These are phyloP conservation scores for Rhodinocichla rosea DNA, from an alignment of 2,113 vertebrate genomes.

Conservation along the genomic window DNA sequence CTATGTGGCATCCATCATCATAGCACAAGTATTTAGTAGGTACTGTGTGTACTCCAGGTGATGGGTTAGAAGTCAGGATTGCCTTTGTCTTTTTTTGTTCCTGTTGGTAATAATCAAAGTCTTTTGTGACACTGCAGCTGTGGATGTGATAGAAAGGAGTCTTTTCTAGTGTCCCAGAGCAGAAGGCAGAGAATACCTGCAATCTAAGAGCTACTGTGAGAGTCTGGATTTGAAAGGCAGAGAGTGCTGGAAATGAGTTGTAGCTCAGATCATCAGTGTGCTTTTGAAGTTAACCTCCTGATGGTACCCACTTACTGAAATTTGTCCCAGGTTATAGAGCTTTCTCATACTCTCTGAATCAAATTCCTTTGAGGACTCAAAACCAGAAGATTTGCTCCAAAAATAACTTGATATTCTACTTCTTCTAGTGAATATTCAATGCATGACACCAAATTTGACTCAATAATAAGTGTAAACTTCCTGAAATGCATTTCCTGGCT, in stretches of 20 bases:
- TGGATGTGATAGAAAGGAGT: background rate
- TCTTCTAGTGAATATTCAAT: background rate
- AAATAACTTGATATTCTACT: background rate
- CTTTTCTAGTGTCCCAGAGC: background rate
- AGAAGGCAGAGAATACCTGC: background rate
- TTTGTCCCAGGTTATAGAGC: background rate
- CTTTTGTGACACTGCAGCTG: background rate
- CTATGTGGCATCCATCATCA: background rate
- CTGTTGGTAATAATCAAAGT: background rate
- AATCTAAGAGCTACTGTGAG: background rate
- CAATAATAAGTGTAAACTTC: background rate
- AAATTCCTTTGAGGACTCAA: background rate
- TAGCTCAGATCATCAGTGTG: background rate
- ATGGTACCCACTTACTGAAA: background rate
- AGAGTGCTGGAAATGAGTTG: background rate
- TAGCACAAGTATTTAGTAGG: background rate
- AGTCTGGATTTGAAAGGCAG: background rate
- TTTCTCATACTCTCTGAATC: background rate
- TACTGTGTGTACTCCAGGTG: background rate
- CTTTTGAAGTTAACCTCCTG: background rate
- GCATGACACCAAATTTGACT: background rate
- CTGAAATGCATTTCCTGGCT: background rate
- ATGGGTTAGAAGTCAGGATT: background rate
- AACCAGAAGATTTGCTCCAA: background rate
- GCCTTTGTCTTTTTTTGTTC: background rate